phyloP scores from a whole-genome alignment of 2,113 vertebrate genomes.

The Callopanchax toddi region DNA sequence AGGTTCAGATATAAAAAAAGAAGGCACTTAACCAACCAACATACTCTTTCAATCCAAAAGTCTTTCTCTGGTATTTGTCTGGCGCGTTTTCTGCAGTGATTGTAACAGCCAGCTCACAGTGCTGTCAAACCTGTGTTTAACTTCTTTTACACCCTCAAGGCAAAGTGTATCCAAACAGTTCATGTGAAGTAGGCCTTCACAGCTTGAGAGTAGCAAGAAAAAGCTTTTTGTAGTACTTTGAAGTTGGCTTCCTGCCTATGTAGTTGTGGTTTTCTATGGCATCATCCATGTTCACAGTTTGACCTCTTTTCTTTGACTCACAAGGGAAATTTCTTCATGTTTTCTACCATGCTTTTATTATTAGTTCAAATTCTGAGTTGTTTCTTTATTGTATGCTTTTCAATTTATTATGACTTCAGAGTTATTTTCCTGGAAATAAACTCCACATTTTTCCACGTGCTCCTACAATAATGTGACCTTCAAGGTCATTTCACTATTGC shows the following conservation, averaged over 20 bases:
- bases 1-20: conserved; percentile 12
- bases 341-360: background rate
- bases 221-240: background rate
- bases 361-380: background rate
- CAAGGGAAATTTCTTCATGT: background rate
- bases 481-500: conserved; percentile 36
- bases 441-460: conserved; percentile 18
- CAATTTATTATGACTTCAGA: background rate
- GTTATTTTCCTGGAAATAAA: conserved; percentile 32
- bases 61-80: conserved; percentile 11
- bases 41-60: background rate
- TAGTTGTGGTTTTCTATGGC: conserved; percentile 16
- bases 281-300: conserved; percentile 1
- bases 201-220: conserved; percentile 2
- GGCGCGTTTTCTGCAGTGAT: background rate
- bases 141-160: conserved; percentile 2
- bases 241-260: conserved; percentile 31
- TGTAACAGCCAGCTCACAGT: background rate
- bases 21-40: background rate
- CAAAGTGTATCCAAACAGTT: conserved; percentile 5
- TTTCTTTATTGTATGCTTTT: conserved; percentile 14
- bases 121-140: conserved; percentile 43
- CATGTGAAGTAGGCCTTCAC: conserved; percentile 9
- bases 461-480: conserved; percentile 11
- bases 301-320: background rate